Base-by-base conservation (phyloP, 2,797 vertebrate species). In the Phoeniculus purpureus region DNA sequence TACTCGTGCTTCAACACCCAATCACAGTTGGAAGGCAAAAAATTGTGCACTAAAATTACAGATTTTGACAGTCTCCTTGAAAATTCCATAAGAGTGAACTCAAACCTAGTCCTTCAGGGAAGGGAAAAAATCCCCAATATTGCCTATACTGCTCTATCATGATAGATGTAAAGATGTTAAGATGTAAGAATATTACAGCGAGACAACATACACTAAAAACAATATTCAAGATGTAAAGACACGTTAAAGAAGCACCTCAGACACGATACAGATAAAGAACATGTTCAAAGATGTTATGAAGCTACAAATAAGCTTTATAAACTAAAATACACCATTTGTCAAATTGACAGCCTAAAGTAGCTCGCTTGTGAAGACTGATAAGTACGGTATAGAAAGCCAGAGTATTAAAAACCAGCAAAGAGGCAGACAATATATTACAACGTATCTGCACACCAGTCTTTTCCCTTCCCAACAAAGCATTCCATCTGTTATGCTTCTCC, bases 151-250 rank as follows among this genome's bases (percentile, higher is more conserved):
- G 21, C 26, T 52, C 66, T 48, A 31, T 62, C 71, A 61, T 2
- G 3, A 64, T 67, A 50, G 43, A 43, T 43, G 43, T 43, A 43
- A 43, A 43, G 43, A 43, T 43, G 7, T 79, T 34, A 67, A 85
- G 16, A 45, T 27, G 5, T 17, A 52, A 84, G 26, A 91, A 48
- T 26, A 82, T 85, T 82, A 94, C 67, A 87, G 67, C 66, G 85
- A 94, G 94, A 84, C 94, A 90, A 95, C 79, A 48, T 67, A 45
- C 79, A 85, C 64, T 43, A 89, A 94, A 96, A 94, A 84, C 88
- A 95, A 94, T 94, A 94, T 89, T 91, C 90, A 93, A 96, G 80
- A 92, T 94, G 94, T 95, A 64, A 84, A 92, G 77, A 76, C 60
- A 95, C 81, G 66, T 89, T 96, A 90, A 92, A 94, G 94, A 74